phyloP scores from a whole-genome alignment of 2,888 invertebrate genomes.

The Leucophenga maculata region DNA sequence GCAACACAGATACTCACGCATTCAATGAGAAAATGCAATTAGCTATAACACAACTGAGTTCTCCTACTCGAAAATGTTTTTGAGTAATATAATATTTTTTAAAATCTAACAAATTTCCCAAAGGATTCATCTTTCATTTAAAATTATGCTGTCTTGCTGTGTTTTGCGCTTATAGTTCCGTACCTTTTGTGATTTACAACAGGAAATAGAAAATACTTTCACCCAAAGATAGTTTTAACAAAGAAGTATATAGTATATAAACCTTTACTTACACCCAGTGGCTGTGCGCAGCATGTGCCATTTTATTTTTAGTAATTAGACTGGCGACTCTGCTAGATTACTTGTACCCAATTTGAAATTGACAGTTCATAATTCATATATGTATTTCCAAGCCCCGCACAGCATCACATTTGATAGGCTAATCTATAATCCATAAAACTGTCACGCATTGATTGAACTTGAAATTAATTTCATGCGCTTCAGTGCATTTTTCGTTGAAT shows the following conservation, averaged over 20 bases:
- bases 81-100: no score
- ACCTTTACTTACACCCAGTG: no score
- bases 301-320: not conserved
- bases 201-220: not conserved
- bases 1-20: no score
- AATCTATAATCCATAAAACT: conserved; percentile 5
- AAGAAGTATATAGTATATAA: not conserved
- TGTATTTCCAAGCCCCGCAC: no score
- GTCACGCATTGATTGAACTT: not conserved
- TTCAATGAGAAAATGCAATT: no score
- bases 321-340: not conserved
- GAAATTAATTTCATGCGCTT: not conserved
- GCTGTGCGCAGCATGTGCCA: not conserved
- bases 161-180: no score
- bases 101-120: no score
- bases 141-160: no score
- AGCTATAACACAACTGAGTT: no score
- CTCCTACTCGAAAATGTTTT: no score
- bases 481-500: not conserved
- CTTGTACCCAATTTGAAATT: not conserved
- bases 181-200: conserved; percentile 6
- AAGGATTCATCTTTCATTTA: no score
- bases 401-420: no score
- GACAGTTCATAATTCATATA: not conserved
- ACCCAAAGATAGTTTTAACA: not conserved